phyloP scores from a whole-genome alignment of 2,888 invertebrate genomes.

The Xylocampa areola region DNA sequence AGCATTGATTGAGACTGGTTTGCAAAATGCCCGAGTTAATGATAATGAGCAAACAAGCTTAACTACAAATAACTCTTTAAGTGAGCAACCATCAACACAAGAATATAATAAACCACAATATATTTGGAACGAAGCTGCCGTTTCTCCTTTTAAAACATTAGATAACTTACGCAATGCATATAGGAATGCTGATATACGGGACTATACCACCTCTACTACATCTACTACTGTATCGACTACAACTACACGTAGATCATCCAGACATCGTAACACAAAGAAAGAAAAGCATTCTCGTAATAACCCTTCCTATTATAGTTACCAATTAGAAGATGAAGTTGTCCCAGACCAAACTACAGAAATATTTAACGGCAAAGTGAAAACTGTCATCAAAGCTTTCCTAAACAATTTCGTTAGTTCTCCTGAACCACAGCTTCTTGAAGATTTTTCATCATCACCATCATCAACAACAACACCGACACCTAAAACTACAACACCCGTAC shows the following conservation, averaged over 20 bases:
- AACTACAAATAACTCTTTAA: slow-evolving; percentile 52
- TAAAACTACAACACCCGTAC: slow-evolving; percentile 53
- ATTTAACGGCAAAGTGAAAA: slow-evolving; percentile 79
- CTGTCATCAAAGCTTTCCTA: slow-evolving; percentile 81
- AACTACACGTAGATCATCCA: slow-evolving; percentile 57
- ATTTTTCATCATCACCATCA: slow-evolving; percentile 63
- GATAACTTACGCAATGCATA: slow-evolving; percentile 79
- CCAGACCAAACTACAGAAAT: slow-evolving; percentile 84
- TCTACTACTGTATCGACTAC: slow-evolving; percentile 49
- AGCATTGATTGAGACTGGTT: slow-evolving; percentile 65
- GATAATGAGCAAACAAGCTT: slow-evolving; percentile 45
- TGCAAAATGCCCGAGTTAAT: slow-evolving; percentile 61
- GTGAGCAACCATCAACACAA: slow-evolving; percentile 55
- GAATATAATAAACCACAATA: slow-evolving; percentile 58
- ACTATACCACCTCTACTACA: slow-evolving; percentile 66
- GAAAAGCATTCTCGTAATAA: slow-evolving; percentile 68
- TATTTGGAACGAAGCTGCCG: slow-evolving; percentile 78
- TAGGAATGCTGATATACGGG: slow-evolving; percentile 58
- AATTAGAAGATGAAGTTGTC: slow-evolving; percentile 76
- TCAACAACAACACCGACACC: slow-evolving; percentile 62
- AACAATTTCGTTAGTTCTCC: slow-evolving; percentile 72
- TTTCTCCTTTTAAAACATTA: slow-evolving; percentile 88
- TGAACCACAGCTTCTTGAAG: slow-evolving; percentile 54
- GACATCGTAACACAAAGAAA: slow-evolving; percentile 54
- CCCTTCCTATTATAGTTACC: slow-evolving; percentile 81